Percentiles rank a stretch among this genome's conserved stretches.
phyloP scores from a whole-genome alignment of 2,888 invertebrate genomes.

The Abrostola triplasia region DNA sequence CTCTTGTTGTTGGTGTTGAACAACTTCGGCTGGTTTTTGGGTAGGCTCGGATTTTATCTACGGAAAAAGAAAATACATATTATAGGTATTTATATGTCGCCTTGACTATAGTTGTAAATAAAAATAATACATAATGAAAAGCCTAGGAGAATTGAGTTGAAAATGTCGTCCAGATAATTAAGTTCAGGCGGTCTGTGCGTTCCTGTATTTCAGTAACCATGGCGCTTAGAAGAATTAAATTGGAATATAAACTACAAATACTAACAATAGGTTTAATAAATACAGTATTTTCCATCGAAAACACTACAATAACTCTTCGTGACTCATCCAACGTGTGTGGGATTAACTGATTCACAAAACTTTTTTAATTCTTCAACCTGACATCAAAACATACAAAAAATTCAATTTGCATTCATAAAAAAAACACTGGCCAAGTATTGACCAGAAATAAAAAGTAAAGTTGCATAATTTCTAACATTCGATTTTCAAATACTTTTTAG shows the following conservation, averaged over 20 bases:
- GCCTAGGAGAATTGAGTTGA: too few relatives aligned
- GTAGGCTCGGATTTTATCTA: constrained; percentile 35
- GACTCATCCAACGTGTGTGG: constrained; percentile 15
- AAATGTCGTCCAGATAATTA: too few relatives aligned
- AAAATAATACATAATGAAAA: background rate
- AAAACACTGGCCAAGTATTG: background rate
- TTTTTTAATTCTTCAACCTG: constrained; percentile 4
- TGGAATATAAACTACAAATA: background rate
- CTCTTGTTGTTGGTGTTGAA: constrained; percentile 32
- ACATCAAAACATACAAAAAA: constrained; percentile 22
- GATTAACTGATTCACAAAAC: constrained; percentile 23
- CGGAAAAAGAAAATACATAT: too few relatives aligned
- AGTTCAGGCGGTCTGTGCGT: too few relatives aligned
- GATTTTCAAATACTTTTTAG: constrained; percentile 6
- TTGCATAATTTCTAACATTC: background rate
- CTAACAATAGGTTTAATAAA: constrained; percentile 1
- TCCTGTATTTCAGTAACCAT: too few relatives aligned
- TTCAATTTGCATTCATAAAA: constrained; percentile 4
- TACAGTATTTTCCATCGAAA: background rate
- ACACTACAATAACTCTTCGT: background rate
- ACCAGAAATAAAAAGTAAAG: constrained; percentile 5
- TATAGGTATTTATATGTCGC: too few relatives aligned
- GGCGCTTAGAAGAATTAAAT: too few relatives aligned
- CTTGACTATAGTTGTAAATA: background rate
- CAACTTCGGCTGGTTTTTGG: constrained; percentile 32